Evolutionary conservation across 2,113 vertebrate genomes (phyloP).

Genomic region (Oriolus oriolus): DNA sequence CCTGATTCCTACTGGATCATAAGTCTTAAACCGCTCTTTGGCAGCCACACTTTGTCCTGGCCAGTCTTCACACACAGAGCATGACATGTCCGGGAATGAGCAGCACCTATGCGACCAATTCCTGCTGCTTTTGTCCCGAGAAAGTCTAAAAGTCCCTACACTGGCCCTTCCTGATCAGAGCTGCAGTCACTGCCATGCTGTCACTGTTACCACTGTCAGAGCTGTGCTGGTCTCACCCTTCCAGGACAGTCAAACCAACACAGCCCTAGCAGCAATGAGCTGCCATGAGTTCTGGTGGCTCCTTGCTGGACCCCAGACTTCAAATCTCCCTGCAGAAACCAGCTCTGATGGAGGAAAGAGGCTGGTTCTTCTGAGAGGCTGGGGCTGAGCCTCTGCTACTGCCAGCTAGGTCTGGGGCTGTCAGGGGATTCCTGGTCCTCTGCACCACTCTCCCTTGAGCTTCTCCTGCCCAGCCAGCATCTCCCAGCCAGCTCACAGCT

Average conservation of each 20-base stretch:
- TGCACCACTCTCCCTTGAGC: not conserved
- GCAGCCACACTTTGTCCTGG: not conserved
- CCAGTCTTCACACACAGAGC: not conserved
- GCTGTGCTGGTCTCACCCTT: not conserved
- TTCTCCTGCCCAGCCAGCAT: not conserved
- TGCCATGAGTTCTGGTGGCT: not conserved
- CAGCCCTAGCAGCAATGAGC: not conserved
- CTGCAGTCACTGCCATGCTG: not conserved
- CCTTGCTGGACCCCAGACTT: not conserved
- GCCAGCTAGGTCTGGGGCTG: not conserved
- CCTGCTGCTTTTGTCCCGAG: not conserved
- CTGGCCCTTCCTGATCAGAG: not conserved
- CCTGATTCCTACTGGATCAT: not conserved
- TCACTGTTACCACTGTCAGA: no score
- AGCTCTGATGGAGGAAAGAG: not conserved
- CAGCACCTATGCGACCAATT: not conserved
- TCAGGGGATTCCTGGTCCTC: not conserved
- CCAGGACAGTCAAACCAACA: not conserved
- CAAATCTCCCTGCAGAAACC: not conserved
- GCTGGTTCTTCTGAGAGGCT: not conserved
- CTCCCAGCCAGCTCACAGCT: not conserved
- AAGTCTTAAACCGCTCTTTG: not conserved
- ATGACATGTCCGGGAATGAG: rapidly evolving
- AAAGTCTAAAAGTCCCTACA: not conserved
- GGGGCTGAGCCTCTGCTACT: not conserved